phyloP scores from a whole-genome alignment of 1,140 invertebrate species.

The Brachionus angularis region DNA sequence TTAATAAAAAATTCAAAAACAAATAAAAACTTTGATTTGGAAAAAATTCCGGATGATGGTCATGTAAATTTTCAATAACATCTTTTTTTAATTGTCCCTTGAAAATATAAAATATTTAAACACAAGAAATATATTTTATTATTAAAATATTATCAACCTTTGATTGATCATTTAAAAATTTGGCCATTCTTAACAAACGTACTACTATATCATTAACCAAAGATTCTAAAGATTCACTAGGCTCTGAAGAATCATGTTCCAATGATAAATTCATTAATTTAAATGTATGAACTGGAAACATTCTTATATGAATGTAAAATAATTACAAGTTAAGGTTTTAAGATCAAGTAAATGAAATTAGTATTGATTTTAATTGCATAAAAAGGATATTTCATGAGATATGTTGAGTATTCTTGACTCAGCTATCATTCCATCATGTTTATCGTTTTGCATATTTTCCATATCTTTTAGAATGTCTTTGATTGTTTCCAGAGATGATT shows the following conservation, averaged over 20 bases:
- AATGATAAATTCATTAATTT: constrained; percentile 42
- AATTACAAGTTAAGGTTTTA: neutral
- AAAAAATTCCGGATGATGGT: constrained; percentile 39
- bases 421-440: constrained; percentile 9
- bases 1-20: neutral
- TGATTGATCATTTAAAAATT: constrained; percentile 34
- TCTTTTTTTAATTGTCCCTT: constrained; percentile 30
- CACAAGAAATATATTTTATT: neutral
- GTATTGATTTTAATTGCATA: neutral
- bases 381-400: constrained; percentile 18
- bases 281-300: constrained; percentile 28
- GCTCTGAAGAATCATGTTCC: constrained; percentile 33
- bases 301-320: constrained; percentile 13
- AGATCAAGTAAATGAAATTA: neutral
- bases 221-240: constrained; percentile 19
- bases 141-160: neutral
- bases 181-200: constrained; percentile 22
- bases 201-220: constrained; percentile 31
- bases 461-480: constrained; percentile 36
- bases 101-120: neutral
- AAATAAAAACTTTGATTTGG: constrained; percentile 21
- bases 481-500: constrained; percentile 25
- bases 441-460: neutral
- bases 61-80: constrained; percentile 25
- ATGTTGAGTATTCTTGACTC: constrained; percentile 13